phyloP scores from a whole-genome alignment of 2,797 vertebrate species.

The Chromis chromis region DNA sequence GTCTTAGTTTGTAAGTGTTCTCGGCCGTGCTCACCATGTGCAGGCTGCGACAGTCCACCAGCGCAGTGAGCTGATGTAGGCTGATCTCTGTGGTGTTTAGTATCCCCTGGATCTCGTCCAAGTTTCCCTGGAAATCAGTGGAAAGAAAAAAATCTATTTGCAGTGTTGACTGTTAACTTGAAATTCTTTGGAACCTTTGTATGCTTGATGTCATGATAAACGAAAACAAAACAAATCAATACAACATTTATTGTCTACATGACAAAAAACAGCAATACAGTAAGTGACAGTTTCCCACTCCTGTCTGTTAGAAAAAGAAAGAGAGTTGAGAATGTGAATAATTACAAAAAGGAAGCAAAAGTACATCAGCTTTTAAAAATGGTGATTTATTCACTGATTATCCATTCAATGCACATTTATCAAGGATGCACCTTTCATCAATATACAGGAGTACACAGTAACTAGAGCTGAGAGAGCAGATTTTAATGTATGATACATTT shows the following conservation, averaged over 20 bases:
- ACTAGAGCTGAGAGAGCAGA: slow-evolving; percentile 50
- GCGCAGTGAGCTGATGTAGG: slow-evolving; percentile 95
- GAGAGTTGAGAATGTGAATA: background rate
- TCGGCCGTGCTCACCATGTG: slow-evolving; percentile 90
- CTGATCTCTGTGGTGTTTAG: slow-evolving; percentile 94
- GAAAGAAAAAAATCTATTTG: slow-evolving; percentile 8
- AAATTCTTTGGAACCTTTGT: slow-evolving; percentile 4
- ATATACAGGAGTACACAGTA: slow-evolving; percentile 10
- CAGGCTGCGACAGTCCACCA: slow-evolving; percentile 97
- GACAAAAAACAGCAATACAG: background rate
- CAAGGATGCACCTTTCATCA: slow-evolving; percentile 9
- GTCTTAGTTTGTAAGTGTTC: slow-evolving; percentile 18
- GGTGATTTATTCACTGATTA: slow-evolving; percentile 18
- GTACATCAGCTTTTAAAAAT: background rate
- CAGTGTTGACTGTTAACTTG: slow-evolving; percentile 29
- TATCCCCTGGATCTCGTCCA: slow-evolving; percentile 91
- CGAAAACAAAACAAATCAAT: background rate
- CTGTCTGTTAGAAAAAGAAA: background rate
- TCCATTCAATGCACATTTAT: slow-evolving; percentile 8
- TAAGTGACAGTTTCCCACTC: slow-evolving; percentile 10
- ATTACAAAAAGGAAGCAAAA: slow-evolving; percentile 2
- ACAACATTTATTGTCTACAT: background rate
- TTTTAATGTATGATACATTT: slow-evolving; percentile 52
- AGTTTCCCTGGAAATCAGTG: slow-evolving; percentile 84
- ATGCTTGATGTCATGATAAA: background rate